These are phyloP conservation scores for Orchesellides sinensis DNA, from an alignment of 2,888 invertebrate genomes.

Conservation along the genomic window DNA sequence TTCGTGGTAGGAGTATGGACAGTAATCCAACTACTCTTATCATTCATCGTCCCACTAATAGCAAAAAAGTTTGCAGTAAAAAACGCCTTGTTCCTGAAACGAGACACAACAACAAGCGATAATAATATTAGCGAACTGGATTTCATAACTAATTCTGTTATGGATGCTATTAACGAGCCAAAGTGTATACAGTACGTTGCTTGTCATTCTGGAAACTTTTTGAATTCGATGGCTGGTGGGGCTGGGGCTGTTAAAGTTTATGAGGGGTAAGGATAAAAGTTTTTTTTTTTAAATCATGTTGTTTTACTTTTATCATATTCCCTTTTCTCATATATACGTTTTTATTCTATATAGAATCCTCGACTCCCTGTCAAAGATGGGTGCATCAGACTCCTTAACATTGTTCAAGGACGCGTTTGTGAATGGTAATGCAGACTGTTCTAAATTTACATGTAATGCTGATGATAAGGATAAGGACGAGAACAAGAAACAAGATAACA, in stretches of 20 bases:
- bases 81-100: background rate
- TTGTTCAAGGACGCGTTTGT: constrained; percentile 31
- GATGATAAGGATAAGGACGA: background rate
- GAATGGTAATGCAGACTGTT: constrained; percentile 18
- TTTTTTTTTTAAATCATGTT: background rate
- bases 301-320: background rate
- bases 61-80: constrained; percentile 59
- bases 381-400: constrained; percentile 1
- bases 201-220: constrained; percentile 46
- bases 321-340: no score
- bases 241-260: background rate
- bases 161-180: constrained; percentile 27
- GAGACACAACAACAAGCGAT: background rate
- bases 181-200: constrained; percentile 25
- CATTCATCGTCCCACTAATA: constrained; percentile 68
- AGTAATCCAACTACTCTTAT: constrained; percentile 67
- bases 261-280: constrained; percentile 13
- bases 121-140: constrained; percentile 17
- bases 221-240: constrained; percentile 2
- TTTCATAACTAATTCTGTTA: constrained; percentile 32
- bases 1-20: constrained; percentile 72
- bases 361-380: background rate
- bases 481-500: background rate
- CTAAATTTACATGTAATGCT: constrained; percentile 5
- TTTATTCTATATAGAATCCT: no score